A percentile compares a stretch with the other conserved stretches of the same genome.
Conservation (phyloP, 2,888 invertebrate genomes). For the Phaedon cochleariae region DNA sequence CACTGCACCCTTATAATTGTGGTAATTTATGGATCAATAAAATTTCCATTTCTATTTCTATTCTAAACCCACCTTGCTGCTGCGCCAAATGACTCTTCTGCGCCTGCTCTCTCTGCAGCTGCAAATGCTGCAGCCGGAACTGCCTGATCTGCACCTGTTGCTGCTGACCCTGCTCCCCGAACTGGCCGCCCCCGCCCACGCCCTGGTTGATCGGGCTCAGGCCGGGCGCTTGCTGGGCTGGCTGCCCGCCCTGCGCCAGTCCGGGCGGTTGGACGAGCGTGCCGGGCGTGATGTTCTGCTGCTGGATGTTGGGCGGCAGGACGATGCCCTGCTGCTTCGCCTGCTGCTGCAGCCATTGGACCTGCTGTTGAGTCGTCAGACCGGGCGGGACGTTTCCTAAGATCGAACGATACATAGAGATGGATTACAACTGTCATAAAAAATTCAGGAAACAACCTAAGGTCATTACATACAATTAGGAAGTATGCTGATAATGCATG, state of each 20-base stretch:
- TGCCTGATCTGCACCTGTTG: slow-evolving; percentile 64
- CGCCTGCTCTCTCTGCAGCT: slow-evolving; percentile 55
- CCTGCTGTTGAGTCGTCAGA: slow-evolving; percentile 60
- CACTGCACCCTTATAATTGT: too few species aligned
- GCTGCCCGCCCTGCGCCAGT: slow-evolving; percentile 35
- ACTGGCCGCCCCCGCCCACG: slow-evolving; percentile 25
- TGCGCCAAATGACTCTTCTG: slow-evolving; percentile 48
- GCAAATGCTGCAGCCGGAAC: slow-evolving; percentile 71
- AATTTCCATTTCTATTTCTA: too few species aligned
- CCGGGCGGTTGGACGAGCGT: slow-evolving; percentile 37
- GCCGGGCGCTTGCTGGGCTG: slow-evolving; percentile 51
- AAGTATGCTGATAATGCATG: too few species aligned
- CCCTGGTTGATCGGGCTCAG: slow-evolving; percentile 57
- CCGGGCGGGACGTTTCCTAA: slow-evolving; percentile 58
- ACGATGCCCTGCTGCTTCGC: slow-evolving; percentile 60
- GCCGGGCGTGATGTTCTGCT: slow-evolving; percentile 50
- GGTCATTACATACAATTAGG: too few species aligned
- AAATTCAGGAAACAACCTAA: too few species aligned
- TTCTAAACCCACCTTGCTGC: slow-evolving; percentile 43
- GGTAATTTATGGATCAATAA: too few species aligned
- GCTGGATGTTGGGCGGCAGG: slow-evolving; percentile 57
- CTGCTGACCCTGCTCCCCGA: slow-evolving; percentile 48
- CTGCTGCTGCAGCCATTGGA: slow-evolving; percentile 62
- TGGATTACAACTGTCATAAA: too few species aligned
- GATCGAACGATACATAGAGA: not conserved